A percentile compares a stretch with the other conserved stretches of the same genome.
Conservation (phyloP, 2,113 vertebrate genomes). For the Regulus satrapa region DNA sequence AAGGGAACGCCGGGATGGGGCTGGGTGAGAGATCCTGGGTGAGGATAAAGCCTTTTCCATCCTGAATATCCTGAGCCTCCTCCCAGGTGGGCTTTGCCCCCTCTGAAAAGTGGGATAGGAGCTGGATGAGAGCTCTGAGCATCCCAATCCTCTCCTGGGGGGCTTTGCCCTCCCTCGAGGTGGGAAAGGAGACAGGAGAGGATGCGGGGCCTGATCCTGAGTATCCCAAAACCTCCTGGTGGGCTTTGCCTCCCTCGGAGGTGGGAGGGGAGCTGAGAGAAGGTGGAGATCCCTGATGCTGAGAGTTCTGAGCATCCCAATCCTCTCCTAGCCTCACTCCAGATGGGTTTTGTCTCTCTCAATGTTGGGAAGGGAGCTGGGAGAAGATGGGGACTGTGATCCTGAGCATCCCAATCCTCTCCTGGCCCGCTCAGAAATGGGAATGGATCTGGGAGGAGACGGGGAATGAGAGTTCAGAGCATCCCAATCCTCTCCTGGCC, state of each 20-base stretch:
- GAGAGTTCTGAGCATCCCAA: not conserved
- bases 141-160: not conserved
- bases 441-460: not conserved
- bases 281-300: not conserved
- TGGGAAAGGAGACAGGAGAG: not conserved
- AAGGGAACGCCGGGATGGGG: fast-evolving
- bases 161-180: not conserved
- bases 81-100: fast-evolving
- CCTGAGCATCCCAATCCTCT: not conserved
- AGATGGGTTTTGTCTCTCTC: not conserved
- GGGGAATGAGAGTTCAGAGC: too few relatives aligned
- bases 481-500: not conserved
- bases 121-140: not conserved
- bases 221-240: not conserved
- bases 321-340: not conserved
- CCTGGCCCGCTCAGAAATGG: not conserved
- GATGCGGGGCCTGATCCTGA: not conserved
- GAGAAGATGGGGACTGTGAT: fast-evolving
- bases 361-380: fast-evolving
- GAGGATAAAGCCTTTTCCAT: not conserved
- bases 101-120: not conserved
- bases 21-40: not conserved
- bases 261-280: not conserved
- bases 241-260: not conserved
- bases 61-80: fast-evolving